A percentile compares a stretch with the other conserved stretches of the same genome.
These are phyloP conservation scores for Cephalophus harveyi DNA, from an alignment of 2,113 vertebrate genomes.

Conservation along the genomic window DNA sequence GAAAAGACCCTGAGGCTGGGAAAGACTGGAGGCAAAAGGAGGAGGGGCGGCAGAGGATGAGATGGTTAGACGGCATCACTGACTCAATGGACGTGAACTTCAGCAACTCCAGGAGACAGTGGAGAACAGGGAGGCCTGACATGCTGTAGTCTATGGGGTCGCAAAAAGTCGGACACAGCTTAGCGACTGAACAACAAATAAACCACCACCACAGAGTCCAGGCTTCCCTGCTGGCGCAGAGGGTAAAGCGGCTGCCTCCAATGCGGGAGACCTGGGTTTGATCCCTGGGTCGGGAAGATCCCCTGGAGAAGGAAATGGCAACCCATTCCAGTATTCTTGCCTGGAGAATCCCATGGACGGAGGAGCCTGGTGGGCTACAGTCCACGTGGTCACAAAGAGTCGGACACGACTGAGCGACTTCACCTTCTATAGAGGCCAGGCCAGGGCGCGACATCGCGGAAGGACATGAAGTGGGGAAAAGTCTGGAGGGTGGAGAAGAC, in stretches of 20 bases:
- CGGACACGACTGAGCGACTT: neutral
- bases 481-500: neutral
- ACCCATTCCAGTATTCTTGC: too few species aligned
- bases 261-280: too few species aligned
- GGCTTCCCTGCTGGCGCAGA: too few species aligned
- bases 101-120: neutral
- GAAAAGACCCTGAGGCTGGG: neutral
- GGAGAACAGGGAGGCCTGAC: neutral
- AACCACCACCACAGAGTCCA: fast-evolving
- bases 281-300: too few species aligned
- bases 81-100: neutral
- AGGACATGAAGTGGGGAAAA: neutral
- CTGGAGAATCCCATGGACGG: too few species aligned
- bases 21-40: neutral
- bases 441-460: neutral
- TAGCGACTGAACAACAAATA: neutral
- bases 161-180: neutral
- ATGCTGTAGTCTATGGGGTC: neutral
- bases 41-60: neutral
- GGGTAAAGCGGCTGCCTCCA: too few species aligned
- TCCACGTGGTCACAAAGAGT: neutral
- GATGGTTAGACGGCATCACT: neutral
- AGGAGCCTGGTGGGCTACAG: too few species aligned
- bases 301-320: too few species aligned
- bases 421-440: neutral